Evolutionary conservation across 2,888 invertebrate genomes (phyloP), one percentile per base, ranked within the genome.

Genomic region (Drosophila longiperda): DNA sequence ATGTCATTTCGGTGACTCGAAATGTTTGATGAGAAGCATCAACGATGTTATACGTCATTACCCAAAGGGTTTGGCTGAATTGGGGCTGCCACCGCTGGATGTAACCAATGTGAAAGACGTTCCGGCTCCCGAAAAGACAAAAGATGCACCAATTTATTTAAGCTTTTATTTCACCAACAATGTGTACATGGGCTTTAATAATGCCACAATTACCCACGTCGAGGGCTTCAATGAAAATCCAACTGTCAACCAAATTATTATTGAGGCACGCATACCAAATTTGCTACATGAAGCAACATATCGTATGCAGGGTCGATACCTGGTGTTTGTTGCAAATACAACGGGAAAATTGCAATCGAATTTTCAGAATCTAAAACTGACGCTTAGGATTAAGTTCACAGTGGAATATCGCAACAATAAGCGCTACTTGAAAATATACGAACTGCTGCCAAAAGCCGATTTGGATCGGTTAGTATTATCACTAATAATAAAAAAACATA

Each of bases 191-290:
- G 89, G 89, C 1, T 71, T 87, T 5, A 73, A 83, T 38, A 83
- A 80, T 58, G 69, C 80, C 26, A 87, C 76, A 0, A 59, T 88
- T 6, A 77, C 74, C 26, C 55, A 65, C 8, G 73, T 83, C 3
- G 57, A 82, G 38, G 90, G 90, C 9, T 90, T 90, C 52, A 57
- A 54, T 20, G 40, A 26, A 15, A 78, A 86, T 53, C 89, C 89
- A 32, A 75, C 54, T 7, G 64, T 62, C n/a, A 70, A 66, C 20
- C 78, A 65, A 55, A 74, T 86, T 45, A 66, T 74, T 7, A 52
- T 90, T 0, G 57, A 69, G 12, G 79, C 70, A 5, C 62, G 15
- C 7, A 57, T 87, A 34, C 90, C 86, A 6, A 69, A 74, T 1
- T 17, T 86, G 0, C 0, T 74, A 1, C 66, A 75, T 15, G 62